phyloP scores from a whole-genome alignment of 2,797 vertebrate genomes.

The Karalla daura region DNA sequence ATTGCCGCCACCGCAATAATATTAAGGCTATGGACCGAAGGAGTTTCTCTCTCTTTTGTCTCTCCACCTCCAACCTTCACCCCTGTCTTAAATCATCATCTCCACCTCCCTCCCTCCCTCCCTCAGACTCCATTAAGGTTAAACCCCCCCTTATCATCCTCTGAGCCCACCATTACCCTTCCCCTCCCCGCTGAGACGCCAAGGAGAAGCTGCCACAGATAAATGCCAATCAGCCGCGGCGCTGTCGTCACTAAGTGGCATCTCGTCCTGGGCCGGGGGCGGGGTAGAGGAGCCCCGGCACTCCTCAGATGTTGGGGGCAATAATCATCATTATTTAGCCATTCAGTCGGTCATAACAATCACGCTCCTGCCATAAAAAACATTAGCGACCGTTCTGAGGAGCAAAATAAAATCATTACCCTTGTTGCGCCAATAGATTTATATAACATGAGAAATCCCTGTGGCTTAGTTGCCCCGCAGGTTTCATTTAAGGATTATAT shows the following conservation, averaged over 20 bases:
- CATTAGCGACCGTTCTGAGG: constrained; percentile 39
- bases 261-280: neutral
- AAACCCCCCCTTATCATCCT: constrained; percentile 61
- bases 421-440: neutral
- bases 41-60: constrained; percentile 25
- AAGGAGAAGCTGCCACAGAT: constrained; percentile 66
- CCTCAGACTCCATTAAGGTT: constrained; percentile 63
- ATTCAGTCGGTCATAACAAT: constrained; percentile 42
- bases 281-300: neutral
- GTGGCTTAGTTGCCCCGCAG: neutral
- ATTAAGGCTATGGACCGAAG: constrained; percentile 13
- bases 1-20: constrained; percentile 52
- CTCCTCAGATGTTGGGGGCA: constrained; percentile 17
- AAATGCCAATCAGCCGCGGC: constrained; percentile 49
- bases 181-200: constrained; percentile 69
- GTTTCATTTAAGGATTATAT: neutral
- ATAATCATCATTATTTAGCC: constrained; percentile 53
- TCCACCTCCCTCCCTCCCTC: constrained; percentile 27
- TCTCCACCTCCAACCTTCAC: constrained; percentile 69
- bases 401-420: constrained; percentile 7
- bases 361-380: constrained; percentile 52
- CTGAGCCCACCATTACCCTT: constrained; percentile 70
- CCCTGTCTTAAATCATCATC: constrained; percentile 69
- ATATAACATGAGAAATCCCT: neutral
- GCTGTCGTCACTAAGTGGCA: constrained; percentile 36